Evolutionary conservation across 2,888 invertebrate species (phyloP).

Genomic region (Polietes domitor): DNA sequence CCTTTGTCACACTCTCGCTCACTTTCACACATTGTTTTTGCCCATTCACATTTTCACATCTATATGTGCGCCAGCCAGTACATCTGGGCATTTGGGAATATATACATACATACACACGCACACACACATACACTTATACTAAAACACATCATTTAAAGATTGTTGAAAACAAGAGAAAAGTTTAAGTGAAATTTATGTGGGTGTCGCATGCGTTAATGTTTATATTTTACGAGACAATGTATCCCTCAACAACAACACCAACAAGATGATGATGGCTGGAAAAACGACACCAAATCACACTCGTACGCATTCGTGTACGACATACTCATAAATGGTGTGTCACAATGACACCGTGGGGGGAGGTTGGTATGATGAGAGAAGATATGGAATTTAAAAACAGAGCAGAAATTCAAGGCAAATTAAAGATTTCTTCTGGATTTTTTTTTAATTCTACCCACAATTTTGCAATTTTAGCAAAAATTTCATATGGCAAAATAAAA

Average conservation of each 20-base stretch:
- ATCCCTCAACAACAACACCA: background rate
- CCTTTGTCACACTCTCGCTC: background rate
- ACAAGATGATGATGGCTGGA: background rate
- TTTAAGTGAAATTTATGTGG: conserved; percentile 40
- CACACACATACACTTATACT: background rate
- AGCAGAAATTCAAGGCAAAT: too few species aligned
- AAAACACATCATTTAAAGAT: background rate
- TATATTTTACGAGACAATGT: conserved; percentile 33
- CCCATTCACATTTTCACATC: background rate
- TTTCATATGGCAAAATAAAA: too few species aligned
- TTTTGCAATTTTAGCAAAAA: too few species aligned
- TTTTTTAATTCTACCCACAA: too few species aligned
- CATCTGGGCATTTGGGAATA: background rate
- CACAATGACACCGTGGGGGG: background rate
- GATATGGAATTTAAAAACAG: too few species aligned
- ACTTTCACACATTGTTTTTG: background rate
- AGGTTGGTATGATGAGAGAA: background rate
- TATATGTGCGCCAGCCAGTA: background rate
- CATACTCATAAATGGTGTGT: background rate
- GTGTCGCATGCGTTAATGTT: conserved; percentile 35
- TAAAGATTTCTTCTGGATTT: too few species aligned
- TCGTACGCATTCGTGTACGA: background rate
- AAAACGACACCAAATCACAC: conserved; percentile 18
- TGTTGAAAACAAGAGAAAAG: background rate
- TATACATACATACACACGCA: background rate